Evolutionary conservation across 2,113 vertebrate genomes (phyloP).

Genomic region (Lasiurus borealis): DNA sequence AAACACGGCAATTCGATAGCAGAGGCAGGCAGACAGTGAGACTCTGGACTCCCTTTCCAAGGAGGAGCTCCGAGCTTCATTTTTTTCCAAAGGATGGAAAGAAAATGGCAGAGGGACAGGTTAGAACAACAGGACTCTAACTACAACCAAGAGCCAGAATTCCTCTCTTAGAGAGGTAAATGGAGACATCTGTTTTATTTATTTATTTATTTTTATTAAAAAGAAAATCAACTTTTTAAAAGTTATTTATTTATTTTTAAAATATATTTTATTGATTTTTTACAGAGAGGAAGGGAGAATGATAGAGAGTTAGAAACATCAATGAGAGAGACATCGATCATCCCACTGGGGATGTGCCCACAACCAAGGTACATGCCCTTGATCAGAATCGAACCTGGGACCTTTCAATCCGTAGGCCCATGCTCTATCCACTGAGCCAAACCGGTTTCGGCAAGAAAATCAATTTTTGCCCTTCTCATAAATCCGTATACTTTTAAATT

Average conservation of each 20-base stretch:
- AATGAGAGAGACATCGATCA: too few relatives aligned
- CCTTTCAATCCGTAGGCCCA: too few relatives aligned
- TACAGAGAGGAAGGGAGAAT: too few relatives aligned
- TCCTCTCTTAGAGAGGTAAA: background rate
- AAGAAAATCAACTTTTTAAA: constrained; percentile 4
- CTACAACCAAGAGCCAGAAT: constrained; percentile 11
- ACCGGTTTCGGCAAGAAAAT: background rate
- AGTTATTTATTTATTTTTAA: too few relatives aligned
- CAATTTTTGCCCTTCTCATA: background rate
- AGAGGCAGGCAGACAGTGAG: background rate
- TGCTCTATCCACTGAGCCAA: too few relatives aligned
- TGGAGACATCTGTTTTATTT: background rate
- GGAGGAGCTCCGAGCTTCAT: background rate
- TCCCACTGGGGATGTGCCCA: too few relatives aligned
- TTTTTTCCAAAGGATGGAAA: background rate
- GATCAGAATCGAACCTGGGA: too few relatives aligned
- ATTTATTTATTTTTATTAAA: constrained; percentile 12
- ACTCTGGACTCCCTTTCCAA: constrained; percentile 9
- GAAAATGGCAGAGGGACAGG: background rate
- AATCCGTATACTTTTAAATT: background rate
- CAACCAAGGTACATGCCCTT: too few relatives aligned
- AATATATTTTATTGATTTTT: too few relatives aligned
- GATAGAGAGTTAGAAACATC: too few relatives aligned
- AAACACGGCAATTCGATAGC: background rate
- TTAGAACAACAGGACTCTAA: background rate